Percentiles rank a stretch among this genome's conserved stretches.
phyloP scores from a whole-genome alignment of 1,140 invertebrate genomes.

The Cotesia vestalis region DNA sequence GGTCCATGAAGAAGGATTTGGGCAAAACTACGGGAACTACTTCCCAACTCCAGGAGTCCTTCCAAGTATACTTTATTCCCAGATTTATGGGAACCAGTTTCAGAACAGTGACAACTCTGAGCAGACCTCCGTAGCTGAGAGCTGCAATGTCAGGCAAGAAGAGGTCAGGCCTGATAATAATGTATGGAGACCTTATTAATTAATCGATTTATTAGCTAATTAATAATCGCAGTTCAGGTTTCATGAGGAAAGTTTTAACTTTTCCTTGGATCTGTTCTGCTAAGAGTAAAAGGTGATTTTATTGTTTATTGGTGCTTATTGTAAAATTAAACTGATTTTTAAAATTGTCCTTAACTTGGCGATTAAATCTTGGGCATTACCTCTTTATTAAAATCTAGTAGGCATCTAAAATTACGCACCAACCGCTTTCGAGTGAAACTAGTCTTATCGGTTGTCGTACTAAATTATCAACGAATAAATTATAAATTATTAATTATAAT shows the following conservation, averaged over 20 bases:
- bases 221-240: too few species aligned
- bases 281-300: too few species aligned
- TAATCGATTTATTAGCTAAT: constrained; percentile 11
- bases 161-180: constrained; percentile 66
- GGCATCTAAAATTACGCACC: constrained; percentile 5
- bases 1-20: constrained; percentile 77
- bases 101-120: constrained; percentile 71
- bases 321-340: background rate
- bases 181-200: constrained; percentile 64
- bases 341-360: background rate
- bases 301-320: background rate
- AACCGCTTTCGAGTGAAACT: background rate
- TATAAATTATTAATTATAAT: background rate
- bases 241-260: background rate
- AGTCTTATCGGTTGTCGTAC: too few species aligned
- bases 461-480: constrained; percentile 26
- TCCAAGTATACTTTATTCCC: constrained; percentile 83
- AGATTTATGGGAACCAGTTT: constrained; percentile 82
- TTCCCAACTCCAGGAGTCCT: constrained; percentile 73
- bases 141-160: constrained; percentile 62
- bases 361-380: constrained; percentile 29
- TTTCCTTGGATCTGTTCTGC: too few species aligned
- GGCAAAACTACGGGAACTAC: constrained; percentile 74
- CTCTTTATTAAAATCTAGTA: constrained; percentile 21
- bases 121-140: constrained; percentile 57